These are phyloP conservation scores for Phymorhynchus buccinoides DNA, from an alignment of 1,140 invertebrate species.

Conservation along the genomic window DNA sequence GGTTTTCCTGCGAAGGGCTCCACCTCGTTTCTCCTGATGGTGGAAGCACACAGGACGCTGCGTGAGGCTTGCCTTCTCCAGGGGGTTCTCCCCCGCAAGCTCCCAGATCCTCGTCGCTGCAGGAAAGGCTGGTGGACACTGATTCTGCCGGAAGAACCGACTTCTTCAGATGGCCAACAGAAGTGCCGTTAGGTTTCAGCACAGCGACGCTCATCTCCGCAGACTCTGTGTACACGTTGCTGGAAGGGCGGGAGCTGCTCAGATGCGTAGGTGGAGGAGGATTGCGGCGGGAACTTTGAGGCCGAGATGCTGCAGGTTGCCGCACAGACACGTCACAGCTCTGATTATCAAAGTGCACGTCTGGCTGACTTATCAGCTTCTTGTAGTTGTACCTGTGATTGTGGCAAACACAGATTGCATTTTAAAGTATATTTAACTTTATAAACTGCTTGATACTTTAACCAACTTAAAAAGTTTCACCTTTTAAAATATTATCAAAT, in stretches of 20 bases:
- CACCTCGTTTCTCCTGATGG: background rate
- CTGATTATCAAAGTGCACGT: background rate
- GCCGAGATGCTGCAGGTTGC: background rate
- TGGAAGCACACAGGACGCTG: background rate
- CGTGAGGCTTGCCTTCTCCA: background rate
- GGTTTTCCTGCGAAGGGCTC: background rate
- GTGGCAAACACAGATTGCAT: background rate
- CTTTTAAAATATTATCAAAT: too few species aligned
- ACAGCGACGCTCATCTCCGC: background rate
- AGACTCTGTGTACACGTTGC: background rate
- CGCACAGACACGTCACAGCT: background rate
- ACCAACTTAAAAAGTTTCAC: too few species aligned
- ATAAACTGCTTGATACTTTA: too few species aligned
- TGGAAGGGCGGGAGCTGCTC: background rate
- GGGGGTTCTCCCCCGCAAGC: background rate
- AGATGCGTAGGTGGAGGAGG: background rate
- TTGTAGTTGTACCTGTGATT: background rate
- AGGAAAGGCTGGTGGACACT: background rate
- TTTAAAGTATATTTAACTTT: background rate
- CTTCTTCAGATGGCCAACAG: background rate
- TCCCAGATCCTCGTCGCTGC: conserved; percentile 3
- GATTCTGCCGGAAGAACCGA: background rate
- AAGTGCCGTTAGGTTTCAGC: background rate
- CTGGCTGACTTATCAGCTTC: conserved; percentile 1
- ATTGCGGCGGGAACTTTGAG: background rate